phyloP scores from a whole-genome alignment of 2,888 invertebrate species.

The Philereme vetulata region DNA sequence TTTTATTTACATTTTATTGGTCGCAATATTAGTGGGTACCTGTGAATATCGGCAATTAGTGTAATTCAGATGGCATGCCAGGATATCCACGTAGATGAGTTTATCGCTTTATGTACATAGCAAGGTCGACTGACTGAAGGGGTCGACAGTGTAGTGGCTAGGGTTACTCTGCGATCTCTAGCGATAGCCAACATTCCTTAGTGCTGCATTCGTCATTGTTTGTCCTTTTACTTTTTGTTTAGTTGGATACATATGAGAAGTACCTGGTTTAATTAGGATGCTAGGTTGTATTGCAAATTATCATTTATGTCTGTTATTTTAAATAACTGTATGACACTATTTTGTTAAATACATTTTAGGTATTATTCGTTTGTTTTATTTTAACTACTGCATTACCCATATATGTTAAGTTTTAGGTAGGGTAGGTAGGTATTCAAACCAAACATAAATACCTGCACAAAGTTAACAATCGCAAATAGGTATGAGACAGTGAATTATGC shows the following conservation, averaged over 20 bases:
- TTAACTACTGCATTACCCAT: not conserved
- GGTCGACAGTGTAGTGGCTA: constrained; percentile 23
- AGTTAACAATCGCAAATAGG: no score
- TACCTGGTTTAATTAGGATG: constrained; percentile 84
- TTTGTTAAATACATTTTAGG: constrained; percentile 84
- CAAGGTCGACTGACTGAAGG: constrained; percentile 16
- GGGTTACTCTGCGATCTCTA: constrained; percentile 42
- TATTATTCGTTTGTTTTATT: constrained; percentile 66
- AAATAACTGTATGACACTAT: constrained; percentile 83
- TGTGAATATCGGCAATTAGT: constrained; percentile 19
- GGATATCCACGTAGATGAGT: constrained; percentile 21
- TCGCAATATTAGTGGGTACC: constrained; percentile 26
- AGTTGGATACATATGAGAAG: constrained; percentile 79
- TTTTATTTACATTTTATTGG: constrained; percentile 39
- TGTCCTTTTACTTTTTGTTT: constrained; percentile 68
- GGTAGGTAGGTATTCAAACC: no score
- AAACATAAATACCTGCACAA: no score
- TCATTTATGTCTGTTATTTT: constrained; percentile 83
- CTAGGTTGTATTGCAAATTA: constrained; percentile 83
- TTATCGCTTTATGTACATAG: constrained; percentile 27
- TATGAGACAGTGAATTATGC: no score
- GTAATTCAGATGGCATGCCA: constrained; percentile 25
- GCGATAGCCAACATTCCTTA: constrained; percentile 80
- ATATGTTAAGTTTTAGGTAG: no score
- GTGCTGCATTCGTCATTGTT: constrained; percentile 78